phyloP scores from a whole-genome alignment of 2,888 invertebrate genomes.

The Stenchaetothrips biformis region DNA sequence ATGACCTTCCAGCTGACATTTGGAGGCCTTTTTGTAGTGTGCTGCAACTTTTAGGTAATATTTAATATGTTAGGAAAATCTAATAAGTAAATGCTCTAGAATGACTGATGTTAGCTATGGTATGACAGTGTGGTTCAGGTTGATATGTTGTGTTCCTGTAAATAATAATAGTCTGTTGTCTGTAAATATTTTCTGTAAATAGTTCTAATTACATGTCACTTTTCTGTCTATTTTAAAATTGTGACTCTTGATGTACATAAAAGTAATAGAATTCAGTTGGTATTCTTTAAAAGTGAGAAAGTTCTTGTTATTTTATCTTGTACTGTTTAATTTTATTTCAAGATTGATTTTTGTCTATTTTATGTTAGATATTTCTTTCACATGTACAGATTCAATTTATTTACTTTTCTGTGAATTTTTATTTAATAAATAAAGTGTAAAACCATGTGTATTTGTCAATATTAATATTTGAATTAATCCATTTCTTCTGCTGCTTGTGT shows the following conservation, averaged over 20 bases:
- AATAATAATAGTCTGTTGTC: neutral
- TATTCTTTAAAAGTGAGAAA: neutral
- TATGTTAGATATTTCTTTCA: slow-evolving; percentile 5
- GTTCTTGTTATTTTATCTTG: slow-evolving; percentile 18
- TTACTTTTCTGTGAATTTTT: slow-evolving; percentile 2
- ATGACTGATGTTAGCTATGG: slow-evolving; percentile 14
- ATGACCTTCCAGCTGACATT: too few relatives aligned
- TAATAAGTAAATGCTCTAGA: neutral
- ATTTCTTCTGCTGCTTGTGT: neutral
- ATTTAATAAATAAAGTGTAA: slow-evolving; percentile 19
- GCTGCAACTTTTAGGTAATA: too few relatives aligned
- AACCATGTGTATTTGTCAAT: slow-evolving; percentile 4
- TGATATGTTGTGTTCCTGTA: neutral
- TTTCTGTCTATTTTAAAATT: neutral
- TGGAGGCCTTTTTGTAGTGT: too few relatives aligned
- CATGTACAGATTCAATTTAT: neutral
- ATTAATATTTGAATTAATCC: slow-evolving; percentile 10
- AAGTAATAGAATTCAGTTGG: neutral
- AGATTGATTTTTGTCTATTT: slow-evolving; percentile 13
- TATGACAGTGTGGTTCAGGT: neutral
- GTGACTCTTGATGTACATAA: neutral
- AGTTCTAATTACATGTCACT: neutral
- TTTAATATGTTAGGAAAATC: neutral
- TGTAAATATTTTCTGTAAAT: slow-evolving; percentile 1
- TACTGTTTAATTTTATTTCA: slow-evolving; percentile 22